Conservation (phyloP, 2,888 invertebrate genomes). For the Temnothorax ravouxi region DNA sequence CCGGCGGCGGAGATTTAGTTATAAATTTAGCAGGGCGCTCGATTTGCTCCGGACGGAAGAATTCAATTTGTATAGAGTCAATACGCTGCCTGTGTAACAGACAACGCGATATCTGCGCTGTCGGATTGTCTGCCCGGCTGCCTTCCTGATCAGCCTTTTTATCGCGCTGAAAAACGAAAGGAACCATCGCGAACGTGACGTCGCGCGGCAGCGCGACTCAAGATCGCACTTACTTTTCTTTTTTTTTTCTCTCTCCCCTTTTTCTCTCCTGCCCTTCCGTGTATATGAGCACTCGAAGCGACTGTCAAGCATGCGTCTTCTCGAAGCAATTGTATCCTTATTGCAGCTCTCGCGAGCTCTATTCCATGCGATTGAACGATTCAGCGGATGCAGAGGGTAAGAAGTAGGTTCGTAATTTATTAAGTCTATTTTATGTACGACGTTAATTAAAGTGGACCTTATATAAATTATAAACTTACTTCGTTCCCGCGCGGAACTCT, state of each 20-base stretch:
- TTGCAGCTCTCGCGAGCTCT: background rate
- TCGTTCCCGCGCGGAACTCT: conserved; percentile 10
- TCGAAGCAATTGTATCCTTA: conserved; percentile 11
- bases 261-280: background rate
- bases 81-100: conserved; percentile 34
- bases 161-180: conserved; percentile 23
- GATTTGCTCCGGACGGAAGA: conserved; percentile 34
- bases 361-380: conserved; percentile 5
- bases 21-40: conserved; percentile 45
- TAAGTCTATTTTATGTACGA: conserved; percentile 4
- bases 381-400: background rate
- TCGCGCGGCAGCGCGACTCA: conserved; percentile 1
- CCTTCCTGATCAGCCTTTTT: conserved; percentile 45
- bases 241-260: background rate
- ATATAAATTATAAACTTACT: conserved; percentile 16
- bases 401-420: background rate
- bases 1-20: conserved; percentile 43
- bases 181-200: conserved; percentile 18
- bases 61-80: conserved; percentile 55
- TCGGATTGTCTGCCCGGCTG: conserved; percentile 22
- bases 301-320: background rate
- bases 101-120: conserved; percentile 41
- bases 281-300: conserved; percentile 12
- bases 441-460: conserved; percentile 35
- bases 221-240: conserved; percentile 5